phyloP scores from a whole-genome alignment of 1,140 invertebrate genomes.

The Teleogryllus occipitalis region DNA sequence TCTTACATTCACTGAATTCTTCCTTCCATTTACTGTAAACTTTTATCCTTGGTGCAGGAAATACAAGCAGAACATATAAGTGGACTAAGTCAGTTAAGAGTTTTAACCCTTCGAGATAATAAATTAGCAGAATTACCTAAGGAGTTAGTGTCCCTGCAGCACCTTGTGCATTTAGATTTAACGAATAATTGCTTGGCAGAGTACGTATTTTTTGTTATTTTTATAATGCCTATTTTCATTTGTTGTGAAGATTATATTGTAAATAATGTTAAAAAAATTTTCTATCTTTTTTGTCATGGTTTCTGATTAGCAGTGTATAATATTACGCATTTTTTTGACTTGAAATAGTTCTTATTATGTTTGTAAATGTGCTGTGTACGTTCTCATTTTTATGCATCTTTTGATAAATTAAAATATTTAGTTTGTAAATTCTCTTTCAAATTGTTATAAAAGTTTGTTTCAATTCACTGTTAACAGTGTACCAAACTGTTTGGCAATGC shows the following conservation, averaged over 20 bases:
- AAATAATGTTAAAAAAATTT: no score
- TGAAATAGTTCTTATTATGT: no score
- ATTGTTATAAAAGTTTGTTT: constrained; percentile 20
- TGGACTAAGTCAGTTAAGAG: constrained; percentile 56
- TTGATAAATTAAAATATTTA: no score
- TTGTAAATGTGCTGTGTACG: no score
- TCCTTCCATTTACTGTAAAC: background rate
- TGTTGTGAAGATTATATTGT: no score
- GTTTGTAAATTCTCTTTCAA: background rate
- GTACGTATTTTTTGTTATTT: constrained; percentile 39
- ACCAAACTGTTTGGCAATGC: constrained; percentile 60
- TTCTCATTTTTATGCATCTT: no score
- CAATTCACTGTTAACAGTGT: constrained; percentile 43
- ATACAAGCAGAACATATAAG: constrained; percentile 56
- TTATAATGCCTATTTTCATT: background rate
- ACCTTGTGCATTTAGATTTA: constrained; percentile 69
- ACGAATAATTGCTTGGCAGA: constrained; percentile 69
- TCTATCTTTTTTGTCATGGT: no score
- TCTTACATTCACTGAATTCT: background rate
- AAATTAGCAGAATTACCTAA: constrained; percentile 62
- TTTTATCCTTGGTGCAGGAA: constrained; percentile 39
- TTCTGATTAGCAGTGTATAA: no score
- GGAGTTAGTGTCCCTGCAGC: constrained; percentile 63
- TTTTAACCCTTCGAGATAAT: constrained; percentile 70
- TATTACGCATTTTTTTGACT: no score